A percentile compares a stretch with the other conserved stretches of the same genome.
Conservation (phyloP, 2,113 vertebrate genomes). For the Dissostichus mawsoni region DNA sequence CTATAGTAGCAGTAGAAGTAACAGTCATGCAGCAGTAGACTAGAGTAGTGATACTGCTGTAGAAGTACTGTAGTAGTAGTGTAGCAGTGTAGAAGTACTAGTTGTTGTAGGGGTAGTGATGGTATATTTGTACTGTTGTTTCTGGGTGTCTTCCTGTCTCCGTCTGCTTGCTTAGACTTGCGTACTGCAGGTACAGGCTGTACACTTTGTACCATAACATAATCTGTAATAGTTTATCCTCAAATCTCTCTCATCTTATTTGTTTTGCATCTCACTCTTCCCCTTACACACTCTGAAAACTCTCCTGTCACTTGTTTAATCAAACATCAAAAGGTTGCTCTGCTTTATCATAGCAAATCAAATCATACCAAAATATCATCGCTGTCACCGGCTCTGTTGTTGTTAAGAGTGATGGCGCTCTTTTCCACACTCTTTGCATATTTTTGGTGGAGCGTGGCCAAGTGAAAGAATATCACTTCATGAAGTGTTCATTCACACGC, state of each 20-base stretch:
- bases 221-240: slow-evolving; percentile 1
- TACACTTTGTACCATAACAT: slow-evolving; percentile 51
- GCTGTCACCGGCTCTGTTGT: slow-evolving; percentile 49
- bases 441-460: slow-evolving; percentile 40
- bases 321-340: slow-evolving; percentile 40
- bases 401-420: slow-evolving; percentile 26
- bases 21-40: no score
- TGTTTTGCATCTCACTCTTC: slow-evolving; percentile 20
- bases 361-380: slow-evolving; percentile 57
- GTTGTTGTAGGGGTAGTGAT: neutral
- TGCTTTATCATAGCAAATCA: slow-evolving; percentile 38
- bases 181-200: slow-evolving; percentile 37
- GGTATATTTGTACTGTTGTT: slow-evolving; percentile 13
- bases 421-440: slow-evolving; percentile 40
- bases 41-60: no score
- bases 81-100: neutral
- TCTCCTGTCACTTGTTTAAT: slow-evolving; percentile 30
- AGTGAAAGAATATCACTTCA: slow-evolving; percentile 34
- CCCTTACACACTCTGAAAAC: slow-evolving; percentile 26
- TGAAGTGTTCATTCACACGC: slow-evolving; percentile 24
- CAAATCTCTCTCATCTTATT: slow-evolving; percentile 41
- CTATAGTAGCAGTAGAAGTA: no score
- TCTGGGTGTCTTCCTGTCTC: slow-evolving; percentile 30
- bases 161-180: slow-evolving; percentile 57
- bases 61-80: neutral